Base-by-base conservation (phyloP, 2,888 invertebrate genomes). In the Hanleya hanleyi region DNA sequence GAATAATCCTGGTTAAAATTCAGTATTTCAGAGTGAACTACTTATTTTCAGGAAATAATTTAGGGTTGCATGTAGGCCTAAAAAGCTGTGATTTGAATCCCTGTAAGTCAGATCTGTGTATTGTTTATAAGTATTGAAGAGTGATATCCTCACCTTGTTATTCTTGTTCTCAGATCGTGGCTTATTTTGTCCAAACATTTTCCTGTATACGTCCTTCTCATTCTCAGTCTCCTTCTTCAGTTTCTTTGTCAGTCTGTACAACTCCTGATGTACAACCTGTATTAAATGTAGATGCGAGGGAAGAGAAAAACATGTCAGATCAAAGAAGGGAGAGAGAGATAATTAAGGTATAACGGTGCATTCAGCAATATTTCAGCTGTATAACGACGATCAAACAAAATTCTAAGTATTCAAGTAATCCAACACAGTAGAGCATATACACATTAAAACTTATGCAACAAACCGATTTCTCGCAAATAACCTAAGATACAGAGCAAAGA, bases 161-260 rank as follows among this genome's bases (percentile, higher is more conserved):
- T 64, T 65, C 49, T 76, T 81, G 26, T 78, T 69, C 1, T 71
- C 41, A 7, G 71, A 38, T 18, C 77, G 72, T 26, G 70, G 67
- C 18, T 74, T 77, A 6, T 71, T 70, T 22, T 12, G n/a, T 9
- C 91, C 91, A 70, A 92, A 83, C 95, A 95, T 95, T 85, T 94
- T 93, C 76, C 93, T 93, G 88, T 94, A 95, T 86, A 95, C 91
- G 82, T 93, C 92, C 81, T 93, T 93, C 87, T 94, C 94, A 74
- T 92, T 92, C 67, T 92, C 92, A 66, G 92, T 92, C 77, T 94
- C 93, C 36, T 92, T 92, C 36, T 92, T 92, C 67, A 92, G 92
- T 80, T 93, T 92, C 41, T 92, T 92, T 64, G 92, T 92, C 26
- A 94, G 87, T 77, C 92, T 91, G 0, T 92, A 90, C 70, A 94